phyloP scores from a whole-genome alignment of 2,888 invertebrate genomes.

The Ochropleura leucogaster region DNA sequence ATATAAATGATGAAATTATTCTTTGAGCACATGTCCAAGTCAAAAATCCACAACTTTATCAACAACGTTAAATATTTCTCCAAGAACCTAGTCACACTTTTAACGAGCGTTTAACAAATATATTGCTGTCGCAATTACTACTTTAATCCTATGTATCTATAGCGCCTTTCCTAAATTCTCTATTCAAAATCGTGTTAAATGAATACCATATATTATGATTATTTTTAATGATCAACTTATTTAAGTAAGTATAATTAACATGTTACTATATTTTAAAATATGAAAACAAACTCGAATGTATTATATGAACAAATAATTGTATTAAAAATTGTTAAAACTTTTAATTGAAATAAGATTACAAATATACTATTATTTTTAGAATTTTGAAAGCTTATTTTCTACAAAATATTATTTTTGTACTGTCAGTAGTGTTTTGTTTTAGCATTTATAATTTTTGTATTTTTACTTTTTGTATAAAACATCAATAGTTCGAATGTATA shows the following conservation, averaged over 20 bases:
- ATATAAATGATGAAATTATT: too few relatives aligned
- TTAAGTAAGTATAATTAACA: conserved; percentile 7
- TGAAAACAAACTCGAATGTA: neutral
- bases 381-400: conserved; percentile 70
- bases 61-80: conserved; percentile 39
- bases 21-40: conserved; percentile 39
- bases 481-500: conserved; percentile 57
- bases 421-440: conserved; percentile 60
- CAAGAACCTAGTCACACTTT: conserved; percentile 48
- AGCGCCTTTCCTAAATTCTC: conserved; percentile 47
- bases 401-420: conserved; percentile 76
- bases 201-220: conserved; percentile 10
- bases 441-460: conserved; percentile 41
- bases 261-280: neutral
- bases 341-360: neutral
- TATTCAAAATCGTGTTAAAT: conserved; percentile 37
- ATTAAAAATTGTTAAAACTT: neutral
- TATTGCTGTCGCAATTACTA: conserved; percentile 57
- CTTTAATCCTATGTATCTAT: conserved; percentile 23
- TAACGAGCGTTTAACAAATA: conserved; percentile 39
- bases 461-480: conserved; percentile 61
- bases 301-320: neutral
- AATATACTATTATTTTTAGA: conserved; percentile 18
- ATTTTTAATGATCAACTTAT: conserved; percentile 6
- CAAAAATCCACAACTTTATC: conserved; percentile 45